Evolutionary conservation across 2,797 vertebrate species (phyloP).

Genomic region (Chloroceryle amazona): DNA sequence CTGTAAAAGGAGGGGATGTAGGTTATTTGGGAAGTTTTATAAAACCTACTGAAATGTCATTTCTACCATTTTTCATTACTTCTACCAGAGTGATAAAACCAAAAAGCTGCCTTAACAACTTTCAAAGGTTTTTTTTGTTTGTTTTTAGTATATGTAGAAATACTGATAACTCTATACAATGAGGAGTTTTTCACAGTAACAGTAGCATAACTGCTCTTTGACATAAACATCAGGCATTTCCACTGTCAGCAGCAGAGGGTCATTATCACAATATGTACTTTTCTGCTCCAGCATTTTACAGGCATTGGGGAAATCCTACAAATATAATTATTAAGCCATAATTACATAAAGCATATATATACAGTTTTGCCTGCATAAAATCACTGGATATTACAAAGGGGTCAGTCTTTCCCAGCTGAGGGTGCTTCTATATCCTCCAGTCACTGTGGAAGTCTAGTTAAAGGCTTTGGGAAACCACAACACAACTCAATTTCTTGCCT

Average conservation of each 20-base stretch:
- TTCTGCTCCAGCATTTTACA: background rate
- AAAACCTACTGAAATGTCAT: background rate
- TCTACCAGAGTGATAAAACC: background rate
- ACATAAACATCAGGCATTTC: background rate
- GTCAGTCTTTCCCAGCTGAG: background rate
- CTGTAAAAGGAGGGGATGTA: background rate
- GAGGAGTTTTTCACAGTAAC: background rate
- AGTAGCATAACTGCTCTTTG: background rate
- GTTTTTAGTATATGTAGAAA: background rate
- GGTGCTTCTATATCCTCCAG: background rate
- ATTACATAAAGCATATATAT: background rate
- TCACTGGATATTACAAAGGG: background rate
- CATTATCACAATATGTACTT: background rate
- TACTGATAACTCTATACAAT: background rate
- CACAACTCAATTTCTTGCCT: background rate
- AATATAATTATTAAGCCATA: background rate
- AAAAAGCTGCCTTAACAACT: background rate
- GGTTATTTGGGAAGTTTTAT: background rate
- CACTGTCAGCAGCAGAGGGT: background rate
- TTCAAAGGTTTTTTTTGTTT: background rate
- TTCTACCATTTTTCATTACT: background rate
- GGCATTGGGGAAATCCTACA: background rate
- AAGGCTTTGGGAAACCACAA: background rate
- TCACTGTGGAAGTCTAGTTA: background rate
- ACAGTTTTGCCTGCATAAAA: background rate